Evolutionary conservation across 2,888 invertebrate genomes (phyloP).

Genomic region (Eupeodes latifasciatus): DNA sequence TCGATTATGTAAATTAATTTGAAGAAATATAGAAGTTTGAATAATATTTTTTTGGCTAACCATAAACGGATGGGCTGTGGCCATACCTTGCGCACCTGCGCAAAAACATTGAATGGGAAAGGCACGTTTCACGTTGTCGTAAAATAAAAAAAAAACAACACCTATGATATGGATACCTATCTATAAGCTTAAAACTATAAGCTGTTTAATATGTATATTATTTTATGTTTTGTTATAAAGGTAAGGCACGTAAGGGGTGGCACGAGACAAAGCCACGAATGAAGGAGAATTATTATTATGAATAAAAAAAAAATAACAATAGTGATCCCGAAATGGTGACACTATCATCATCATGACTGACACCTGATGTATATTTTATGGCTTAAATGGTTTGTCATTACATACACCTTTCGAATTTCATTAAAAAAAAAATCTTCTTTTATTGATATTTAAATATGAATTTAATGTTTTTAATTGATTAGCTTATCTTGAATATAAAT

Average conservation of each 20-base stretch:
- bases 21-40: not conserved
- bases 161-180: constrained; percentile 39
- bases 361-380: constrained; percentile 76
- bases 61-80: constrained; percentile 44
- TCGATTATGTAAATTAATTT: no score
- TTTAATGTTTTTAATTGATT: constrained; percentile 69
- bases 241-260: constrained; percentile 44
- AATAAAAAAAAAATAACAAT: constrained; percentile 28
- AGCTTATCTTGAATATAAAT: constrained; percentile 68
- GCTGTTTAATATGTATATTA: constrained; percentile 64
- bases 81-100: constrained; percentile 60
- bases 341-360: constrained; percentile 72
- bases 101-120: constrained; percentile 46
- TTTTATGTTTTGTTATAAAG: constrained; percentile 46
- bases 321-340: constrained; percentile 70
- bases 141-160: constrained; percentile 43
- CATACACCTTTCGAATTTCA: constrained; percentile 74
- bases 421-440: constrained; percentile 67
- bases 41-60: constrained; percentile 45
- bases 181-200: constrained; percentile 37
- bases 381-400: constrained; percentile 72
- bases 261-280: constrained; percentile 44
- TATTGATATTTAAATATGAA: constrained; percentile 73
- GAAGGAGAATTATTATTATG: constrained; percentile 48
- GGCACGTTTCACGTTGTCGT: constrained; percentile 23